Evolutionary conservation across 2,113 vertebrate genomes (phyloP), one percentile per base, ranked within the genome.

Genomic region (Centropus bengalensis): DNA sequence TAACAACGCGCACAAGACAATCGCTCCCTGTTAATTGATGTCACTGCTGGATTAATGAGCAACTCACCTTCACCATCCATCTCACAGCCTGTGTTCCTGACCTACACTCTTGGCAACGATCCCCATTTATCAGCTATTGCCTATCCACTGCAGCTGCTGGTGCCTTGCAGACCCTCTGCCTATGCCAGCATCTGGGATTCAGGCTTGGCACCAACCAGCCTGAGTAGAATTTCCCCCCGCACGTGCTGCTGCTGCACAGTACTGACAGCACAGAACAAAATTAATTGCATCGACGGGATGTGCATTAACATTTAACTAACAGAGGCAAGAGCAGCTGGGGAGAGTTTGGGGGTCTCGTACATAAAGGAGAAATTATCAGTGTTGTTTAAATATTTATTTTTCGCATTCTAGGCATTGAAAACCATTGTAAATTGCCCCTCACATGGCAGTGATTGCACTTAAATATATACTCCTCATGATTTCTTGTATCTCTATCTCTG

Each of bases 351-450:
- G 59, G 56, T 55, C 73, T 66, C 68, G 45, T 14, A 27, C 67
- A 23, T 20, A n/a, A 70, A 70, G 64, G 84, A 95, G 85, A 70
- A 93, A 28, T 9, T 7, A 55, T 45, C 8, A 12, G 51, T 38
- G 62, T 22, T 92, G 88, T 69, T 93, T 64, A 93, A 97, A 86
- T 40, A 79, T 44, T 70, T 55, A 62, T 92, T 81, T 91, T 91
- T 51, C 76, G 49, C 27, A 62, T 80, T 64, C 59, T 38, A 52
- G 87, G 59, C 52, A 93, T 47, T 2, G 1, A 44, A 49, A 38
- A 54, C 10, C 68, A 27, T 42, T 70, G 73, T 52, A 79, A 91
- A 94, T 59, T 89, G 66, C 89, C 82, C 90, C 90, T 76, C 9
- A 4, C 66, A 5, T 1, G 36, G 84, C 22, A 77, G 67, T 51